Base-by-base conservation (phyloP, 1,140 invertebrate genomes). In the Drosophila chauvacae region DNA sequence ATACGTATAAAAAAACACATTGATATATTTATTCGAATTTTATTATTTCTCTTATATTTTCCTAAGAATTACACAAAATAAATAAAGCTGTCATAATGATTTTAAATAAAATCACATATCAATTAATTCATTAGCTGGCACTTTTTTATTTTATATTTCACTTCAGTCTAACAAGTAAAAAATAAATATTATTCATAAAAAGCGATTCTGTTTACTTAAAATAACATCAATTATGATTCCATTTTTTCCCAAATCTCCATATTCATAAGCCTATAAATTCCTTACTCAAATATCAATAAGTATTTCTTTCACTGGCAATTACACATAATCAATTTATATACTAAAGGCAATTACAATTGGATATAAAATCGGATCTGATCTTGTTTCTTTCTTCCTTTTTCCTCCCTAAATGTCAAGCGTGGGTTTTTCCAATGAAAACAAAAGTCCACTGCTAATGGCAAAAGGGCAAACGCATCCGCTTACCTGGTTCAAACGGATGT, bases 381-480 rank as follows among this genome's bases (percentile, higher is more conserved):
- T 39, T 64, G 11, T 23, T 18, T 35, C 18, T 26, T 9, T 16
- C 2, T 33, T 9, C 7, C 4, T 14, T 28, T 65, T 37, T 35
- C 7, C 28, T 5, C 3, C 2, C 3, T 4, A 4, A 48, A 35
- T 50, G 26, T 64, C 44, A 41, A 13, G 6, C 35, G 60, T 44
- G 28, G 41, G 62, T 16, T 16, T 20, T 39, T 20, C 11, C 30
- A 56, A 18, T 10, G n/a, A 39, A 63, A 60, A 35, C 5, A 26
- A 66, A 42, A 61, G 41, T 35, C 30, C n/a, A 35, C 18, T 11
- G 48, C 62, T 48, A 14, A 7, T 13, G 37, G 45, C 65, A 26
- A 51, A 51, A 42, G 35, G 33, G 10, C 47, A 26, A 16, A 30
- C 16, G 37, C 53, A 42, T 72, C 66, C 66, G 65, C n/a, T 59